Evolutionary conservation across 2,113 vertebrate genomes (phyloP).

Genomic region (Machaerirhynchus nigripectus): DNA sequence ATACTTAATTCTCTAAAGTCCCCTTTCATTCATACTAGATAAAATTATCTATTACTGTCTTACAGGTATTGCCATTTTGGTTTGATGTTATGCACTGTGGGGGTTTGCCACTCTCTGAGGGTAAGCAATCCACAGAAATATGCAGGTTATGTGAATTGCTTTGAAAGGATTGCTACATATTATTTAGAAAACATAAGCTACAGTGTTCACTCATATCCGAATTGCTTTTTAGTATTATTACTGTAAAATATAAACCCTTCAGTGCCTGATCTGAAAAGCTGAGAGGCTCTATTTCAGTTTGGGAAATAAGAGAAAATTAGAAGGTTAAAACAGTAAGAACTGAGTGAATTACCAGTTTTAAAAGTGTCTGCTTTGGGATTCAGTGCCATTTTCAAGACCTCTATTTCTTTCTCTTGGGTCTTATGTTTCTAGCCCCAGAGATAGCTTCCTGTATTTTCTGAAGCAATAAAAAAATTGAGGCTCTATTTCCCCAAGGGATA

Average conservation of each 20-base stretch:
- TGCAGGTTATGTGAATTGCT: not conserved
- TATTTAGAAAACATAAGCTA: not conserved
- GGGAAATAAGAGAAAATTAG: constrained; percentile 10
- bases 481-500: not conserved
- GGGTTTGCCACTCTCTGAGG: not conserved
- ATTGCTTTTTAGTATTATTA: not conserved
- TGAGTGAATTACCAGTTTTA: not conserved
- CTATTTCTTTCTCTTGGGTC: not conserved
- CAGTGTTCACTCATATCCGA: not conserved
- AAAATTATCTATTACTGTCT: not conserved
- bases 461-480: constrained; percentile 19
- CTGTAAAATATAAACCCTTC: not conserved
- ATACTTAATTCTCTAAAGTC: not conserved
- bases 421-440: not conserved
- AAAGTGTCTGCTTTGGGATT: not conserved
- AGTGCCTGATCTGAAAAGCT: not conserved
- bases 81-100: not conserved
- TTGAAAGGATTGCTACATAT: not conserved
- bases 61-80: not conserved
- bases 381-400: not conserved
- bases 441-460: not conserved
- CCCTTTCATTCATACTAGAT: not conserved
- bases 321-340: not conserved
- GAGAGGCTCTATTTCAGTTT: not conserved
- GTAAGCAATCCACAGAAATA: not conserved